Evolutionary conservation across 2,888 invertebrate genomes (phyloP), one percentile per base, ranked within the genome.

Genomic region (Caenorhabditis imperialis): DNA sequence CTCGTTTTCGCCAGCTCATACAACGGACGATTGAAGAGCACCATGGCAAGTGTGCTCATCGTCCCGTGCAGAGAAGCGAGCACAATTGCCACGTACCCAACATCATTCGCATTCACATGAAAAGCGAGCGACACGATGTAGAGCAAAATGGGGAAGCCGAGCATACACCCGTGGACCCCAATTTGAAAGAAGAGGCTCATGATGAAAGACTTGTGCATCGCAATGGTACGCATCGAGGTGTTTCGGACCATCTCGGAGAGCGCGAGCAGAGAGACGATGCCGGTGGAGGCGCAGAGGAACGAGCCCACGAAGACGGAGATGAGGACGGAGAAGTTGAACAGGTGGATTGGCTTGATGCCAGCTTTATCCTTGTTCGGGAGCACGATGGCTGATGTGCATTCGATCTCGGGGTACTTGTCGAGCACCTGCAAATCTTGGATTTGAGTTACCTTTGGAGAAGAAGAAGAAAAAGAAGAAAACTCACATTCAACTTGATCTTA

Each of bases 121-220:
- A 30, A 63, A 4, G 53, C 20, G n/a, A 71, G 35, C 8, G 71
- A 51, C 2, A 51, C 16, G n/a, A 58, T 25, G 40, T 71, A 71
- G 18, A 71, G 40, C 2, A 37, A 7, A 18, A 63, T n/a, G 4
- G 71, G 71, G 10, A 71, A 63, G 1, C 62, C 62, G 18, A 71
- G 27, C 62, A 71, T 63, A 23, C 42, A n/a, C 2, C 42, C 54
- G 25, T 71, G 71, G 18, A 71, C 62, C n/a, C 42, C 35, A 4
- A 71, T 62, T 35, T 71, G 71, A 25, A 47, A 62, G 38, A 55
- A 71, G 7, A 71, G n/a, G 53, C 71, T 71, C 18, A 60, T 57
- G 0, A 71, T 48, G 22, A 71, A 62, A 3, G 54, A 16, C 20
- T 57, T 55, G 16, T 71, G 71, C 62, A 71, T 71, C 23, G 51